These are phyloP conservation scores for Dicaeum eximium DNA, from an alignment of 2,113 vertebrate species.

Conservation along the genomic window DNA sequence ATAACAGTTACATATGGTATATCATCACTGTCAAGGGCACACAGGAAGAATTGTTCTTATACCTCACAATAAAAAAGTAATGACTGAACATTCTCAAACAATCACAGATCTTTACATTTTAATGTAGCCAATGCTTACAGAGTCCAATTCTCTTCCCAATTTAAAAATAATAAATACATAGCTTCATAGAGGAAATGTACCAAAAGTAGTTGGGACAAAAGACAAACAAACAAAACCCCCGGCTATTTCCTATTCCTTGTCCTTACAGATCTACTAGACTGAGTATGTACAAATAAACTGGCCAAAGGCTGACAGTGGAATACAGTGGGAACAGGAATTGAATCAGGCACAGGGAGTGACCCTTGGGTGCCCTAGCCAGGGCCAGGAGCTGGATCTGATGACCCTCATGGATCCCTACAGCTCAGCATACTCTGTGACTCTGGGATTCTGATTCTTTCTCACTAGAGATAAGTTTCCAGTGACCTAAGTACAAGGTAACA, in stretches of 20 bases:
- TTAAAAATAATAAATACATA: background rate
- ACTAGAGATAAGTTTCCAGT: background rate
- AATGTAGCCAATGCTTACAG: background rate
- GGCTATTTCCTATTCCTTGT: background rate
- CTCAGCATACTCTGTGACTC: background rate
- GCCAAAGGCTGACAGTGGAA: background rate
- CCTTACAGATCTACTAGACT: background rate
- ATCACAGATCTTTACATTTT: conserved; percentile 22
- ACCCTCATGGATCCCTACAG: background rate
- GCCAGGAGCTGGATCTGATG: background rate
- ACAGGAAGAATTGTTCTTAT: background rate
- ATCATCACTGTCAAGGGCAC: background rate
- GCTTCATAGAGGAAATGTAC: background rate
- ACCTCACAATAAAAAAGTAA: background rate
- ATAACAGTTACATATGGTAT: conserved; percentile 27
- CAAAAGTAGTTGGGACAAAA: background rate
- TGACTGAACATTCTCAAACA: background rate
- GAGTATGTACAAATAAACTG: background rate
- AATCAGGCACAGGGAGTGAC: background rate
- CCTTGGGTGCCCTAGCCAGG: background rate
- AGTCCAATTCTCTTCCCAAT: background rate
- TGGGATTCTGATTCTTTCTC: background rate
- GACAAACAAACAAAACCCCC: background rate
- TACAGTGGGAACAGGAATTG: background rate
- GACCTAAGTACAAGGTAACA: background rate